phyloP scores from a whole-genome alignment of 2,797 vertebrate species.

The Gymnothorax reevesii region DNA sequence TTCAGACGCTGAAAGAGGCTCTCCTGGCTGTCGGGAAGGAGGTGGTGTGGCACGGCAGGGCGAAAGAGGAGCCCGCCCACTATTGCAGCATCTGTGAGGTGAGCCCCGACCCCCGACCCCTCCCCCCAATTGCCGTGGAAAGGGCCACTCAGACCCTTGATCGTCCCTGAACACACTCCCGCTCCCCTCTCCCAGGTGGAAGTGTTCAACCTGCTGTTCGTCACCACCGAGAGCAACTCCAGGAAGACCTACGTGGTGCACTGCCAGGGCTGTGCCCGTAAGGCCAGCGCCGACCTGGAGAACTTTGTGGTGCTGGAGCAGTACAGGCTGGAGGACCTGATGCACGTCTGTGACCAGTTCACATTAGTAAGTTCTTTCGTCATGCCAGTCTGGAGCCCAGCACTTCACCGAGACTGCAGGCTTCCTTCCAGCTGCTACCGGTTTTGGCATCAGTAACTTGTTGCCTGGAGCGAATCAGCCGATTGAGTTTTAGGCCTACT shows the following conservation, averaged over 20 bases:
- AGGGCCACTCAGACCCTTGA: too few species aligned
- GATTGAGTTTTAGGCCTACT: background rate
- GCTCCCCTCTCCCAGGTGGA: conserved; percentile 79
- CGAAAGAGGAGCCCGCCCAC: conserved; percentile 90
- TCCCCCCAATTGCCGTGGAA: background rate
- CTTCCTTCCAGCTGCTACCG: background rate
- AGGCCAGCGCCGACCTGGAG: conserved; percentile 88
- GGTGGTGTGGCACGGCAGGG: conserved; percentile 89
- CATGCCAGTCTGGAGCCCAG: background rate
- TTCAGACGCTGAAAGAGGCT: conserved; percentile 90
- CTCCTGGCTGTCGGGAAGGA: conserved; percentile 87
- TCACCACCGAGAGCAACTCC: conserved; percentile 93
- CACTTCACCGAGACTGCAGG: background rate
- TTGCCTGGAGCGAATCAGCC: background rate
- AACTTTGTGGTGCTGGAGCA: conserved; percentile 98
- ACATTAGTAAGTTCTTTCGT: conserved; percentile 86
- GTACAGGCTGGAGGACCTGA: conserved; percentile 96
- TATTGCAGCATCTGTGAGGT: conserved; percentile 98
- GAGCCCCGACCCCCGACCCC: conserved; percentile 43
- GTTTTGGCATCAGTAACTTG: background rate
- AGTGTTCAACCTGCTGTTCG: conserved; percentile 97
- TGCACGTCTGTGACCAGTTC: conserved; percentile 98
- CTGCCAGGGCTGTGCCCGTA: conserved; percentile 96
- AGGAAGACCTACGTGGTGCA: conserved; percentile 92
- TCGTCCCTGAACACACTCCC: background rate